These are phyloP conservation scores for Acrossocheilus wenchowensis DNA, from an alignment of 2,797 vertebrate species.

Conservation along the genomic window DNA sequence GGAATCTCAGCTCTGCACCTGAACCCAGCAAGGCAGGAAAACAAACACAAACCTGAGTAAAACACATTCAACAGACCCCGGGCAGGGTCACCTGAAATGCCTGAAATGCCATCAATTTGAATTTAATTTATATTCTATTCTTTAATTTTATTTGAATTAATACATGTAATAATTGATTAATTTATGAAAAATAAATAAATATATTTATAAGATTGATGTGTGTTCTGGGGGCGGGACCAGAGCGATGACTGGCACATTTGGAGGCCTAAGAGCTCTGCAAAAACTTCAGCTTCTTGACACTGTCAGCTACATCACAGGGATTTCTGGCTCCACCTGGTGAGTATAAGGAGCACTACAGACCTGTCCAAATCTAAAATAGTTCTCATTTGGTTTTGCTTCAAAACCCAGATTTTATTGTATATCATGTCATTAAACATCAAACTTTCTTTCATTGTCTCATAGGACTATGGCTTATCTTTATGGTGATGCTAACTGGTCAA, in stretches of 20 bases:
- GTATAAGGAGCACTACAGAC: neutral
- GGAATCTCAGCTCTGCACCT: conserved; percentile 71
- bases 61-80: neutral
- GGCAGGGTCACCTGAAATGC: neutral
- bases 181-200: too few species aligned
- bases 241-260: conserved; percentile 78
- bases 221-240: conserved; percentile 85
- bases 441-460: conserved; percentile 8
- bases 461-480: conserved; percentile 85
- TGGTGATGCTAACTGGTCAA: conserved; percentile 82
- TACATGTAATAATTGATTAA: neutral
- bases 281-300: conserved; percentile 80
- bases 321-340: conserved; percentile 90
- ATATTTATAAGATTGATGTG: conserved; percentile 54
- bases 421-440: neutral
- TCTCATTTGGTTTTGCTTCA: neutral
- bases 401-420: too few species aligned
- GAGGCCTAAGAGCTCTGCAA: conserved; percentile 82
- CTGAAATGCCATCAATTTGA: too few species aligned
- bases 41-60: neutral
- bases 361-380: neutral
- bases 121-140: neutral
- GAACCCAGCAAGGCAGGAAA: conserved; percentile 72
- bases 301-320: conserved; percentile 78
- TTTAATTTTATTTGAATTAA: neutral